Conservation (phyloP, 64 coral and sea anemone species). For the Cladopsammia gracilis region DNA sequence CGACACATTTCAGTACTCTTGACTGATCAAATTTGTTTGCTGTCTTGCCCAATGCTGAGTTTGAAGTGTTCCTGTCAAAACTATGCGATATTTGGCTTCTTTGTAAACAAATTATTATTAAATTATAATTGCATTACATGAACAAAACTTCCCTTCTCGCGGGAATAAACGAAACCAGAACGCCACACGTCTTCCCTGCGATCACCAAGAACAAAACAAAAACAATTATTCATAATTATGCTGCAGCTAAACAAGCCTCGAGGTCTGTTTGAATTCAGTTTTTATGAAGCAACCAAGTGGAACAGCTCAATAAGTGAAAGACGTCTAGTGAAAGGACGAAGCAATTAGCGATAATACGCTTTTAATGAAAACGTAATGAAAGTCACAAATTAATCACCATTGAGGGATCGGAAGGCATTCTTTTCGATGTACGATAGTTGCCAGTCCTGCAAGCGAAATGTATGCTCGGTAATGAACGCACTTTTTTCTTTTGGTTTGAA, state of each 20-base stretch:
- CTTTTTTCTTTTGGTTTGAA: neutral
- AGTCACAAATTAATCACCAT: neutral
- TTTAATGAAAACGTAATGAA: slow-evolving; percentile 27
- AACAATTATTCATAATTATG: slow-evolving; percentile 12
- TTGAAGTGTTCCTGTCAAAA: neutral
- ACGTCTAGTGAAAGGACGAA: neutral
- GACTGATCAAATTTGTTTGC: neutral
- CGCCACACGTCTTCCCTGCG: no score
- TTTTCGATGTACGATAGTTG: neutral
- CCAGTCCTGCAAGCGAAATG: neutral
- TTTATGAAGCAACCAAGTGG: slow-evolving; percentile 10
- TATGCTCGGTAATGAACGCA: neutral
- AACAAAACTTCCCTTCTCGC: neutral
- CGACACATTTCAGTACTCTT: neutral
- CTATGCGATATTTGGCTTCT: neutral
- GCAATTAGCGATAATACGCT: slow-evolving; percentile 16
- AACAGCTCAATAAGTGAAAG: neutral
- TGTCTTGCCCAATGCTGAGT: neutral
- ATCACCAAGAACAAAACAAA: neutral
- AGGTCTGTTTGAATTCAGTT: neutral
- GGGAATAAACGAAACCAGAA: neutral
- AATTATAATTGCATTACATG: no score
- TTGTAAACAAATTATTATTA: neutral
- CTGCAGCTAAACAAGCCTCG: neutral
- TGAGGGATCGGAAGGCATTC: neutral